Percentiles rank a stretch among this genome's conserved stretches.
These are phyloP conservation scores for Vireo altiloquus DNA, from an alignment of 2,113 vertebrate genomes.

Conservation along the genomic window DNA sequence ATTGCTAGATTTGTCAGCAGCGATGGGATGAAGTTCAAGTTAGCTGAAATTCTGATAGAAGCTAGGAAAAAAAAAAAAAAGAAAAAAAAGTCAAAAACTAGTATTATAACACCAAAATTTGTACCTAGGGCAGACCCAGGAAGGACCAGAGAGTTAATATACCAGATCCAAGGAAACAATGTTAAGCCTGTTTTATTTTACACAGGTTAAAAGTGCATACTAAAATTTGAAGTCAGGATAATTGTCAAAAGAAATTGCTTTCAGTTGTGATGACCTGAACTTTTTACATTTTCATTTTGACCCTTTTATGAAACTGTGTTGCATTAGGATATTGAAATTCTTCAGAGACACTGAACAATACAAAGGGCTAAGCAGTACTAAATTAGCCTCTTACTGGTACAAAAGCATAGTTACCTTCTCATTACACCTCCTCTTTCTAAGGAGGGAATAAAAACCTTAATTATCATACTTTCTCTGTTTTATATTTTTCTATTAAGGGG, in stretches of 20 bases:
- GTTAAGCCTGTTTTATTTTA: not conserved
- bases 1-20: constrained; percentile 18
- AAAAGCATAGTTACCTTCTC: not conserved
- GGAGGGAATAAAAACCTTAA: not conserved
- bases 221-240: not conserved
- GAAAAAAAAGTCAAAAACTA: not conserved
- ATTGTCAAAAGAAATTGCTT: not conserved
- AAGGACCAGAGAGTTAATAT: not conserved
- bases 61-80: not conserved
- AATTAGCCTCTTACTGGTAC: not conserved
- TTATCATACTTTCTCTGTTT: not conserved
- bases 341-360: not conserved
- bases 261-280: not conserved
- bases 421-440: not conserved
- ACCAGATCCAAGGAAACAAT: not conserved
- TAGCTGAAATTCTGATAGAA: not conserved
- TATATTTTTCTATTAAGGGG: not conserved
- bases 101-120: not conserved
- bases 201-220: not conserved
- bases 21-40: constrained; percentile 30
- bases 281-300: not conserved
- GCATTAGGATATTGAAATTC: not conserved
- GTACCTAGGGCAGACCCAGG: not conserved
- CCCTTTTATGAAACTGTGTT: not conserved
- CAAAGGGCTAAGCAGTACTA: not conserved